These are phyloP conservation scores for Chaunax sp. DNA, from an alignment of 2,797 vertebrate genomes.

Conservation along the genomic window DNA sequence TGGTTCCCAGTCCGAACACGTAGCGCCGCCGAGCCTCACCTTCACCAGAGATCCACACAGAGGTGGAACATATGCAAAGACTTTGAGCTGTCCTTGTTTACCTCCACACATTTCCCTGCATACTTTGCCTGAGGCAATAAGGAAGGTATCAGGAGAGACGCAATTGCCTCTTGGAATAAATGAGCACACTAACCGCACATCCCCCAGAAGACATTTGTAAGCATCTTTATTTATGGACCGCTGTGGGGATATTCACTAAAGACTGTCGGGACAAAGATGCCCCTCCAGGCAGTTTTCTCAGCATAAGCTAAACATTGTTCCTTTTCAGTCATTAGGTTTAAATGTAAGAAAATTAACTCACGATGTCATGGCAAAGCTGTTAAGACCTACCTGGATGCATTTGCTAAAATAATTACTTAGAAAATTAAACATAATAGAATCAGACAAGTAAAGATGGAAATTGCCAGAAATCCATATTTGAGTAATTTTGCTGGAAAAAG, in stretches of 20 bases:
- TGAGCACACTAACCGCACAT: slow-evolving; percentile 52
- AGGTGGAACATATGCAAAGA: slow-evolving; percentile 63
- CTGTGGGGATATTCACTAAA: slow-evolving; percentile 45
- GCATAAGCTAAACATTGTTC: neutral
- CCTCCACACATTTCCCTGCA: slow-evolving; percentile 51
- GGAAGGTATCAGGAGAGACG: slow-evolving; percentile 54
- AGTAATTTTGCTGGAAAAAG: slow-evolving; percentile 32
- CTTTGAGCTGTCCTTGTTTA: slow-evolving; percentile 80
- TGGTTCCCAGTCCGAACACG: slow-evolving; percentile 53
- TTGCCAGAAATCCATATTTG: slow-evolving; percentile 18
- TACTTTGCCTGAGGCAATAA: slow-evolving; percentile 64
- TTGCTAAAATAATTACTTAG: neutral
- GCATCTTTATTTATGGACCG: slow-evolving; percentile 57
- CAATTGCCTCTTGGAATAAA: slow-evolving; percentile 74
- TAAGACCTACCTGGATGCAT: neutral
- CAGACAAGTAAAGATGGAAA: slow-evolving; percentile 26
- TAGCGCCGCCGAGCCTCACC: slow-evolving; percentile 61
- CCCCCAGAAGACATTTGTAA: slow-evolving; percentile 41
- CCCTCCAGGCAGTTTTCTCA: neutral
- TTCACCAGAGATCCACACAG: slow-evolving; percentile 66
- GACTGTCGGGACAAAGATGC: slow-evolving; percentile 49
- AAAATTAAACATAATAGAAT: slow-evolving; percentile 15
- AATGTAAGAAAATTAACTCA: neutral
- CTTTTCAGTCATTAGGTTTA: neutral
- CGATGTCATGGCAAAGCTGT: neutral